Evolutionary conservation across 2,797 vertebrate genomes (phyloP), one percentile per base, ranked within the genome.

Genomic region (Chrosomus eos): DNA sequence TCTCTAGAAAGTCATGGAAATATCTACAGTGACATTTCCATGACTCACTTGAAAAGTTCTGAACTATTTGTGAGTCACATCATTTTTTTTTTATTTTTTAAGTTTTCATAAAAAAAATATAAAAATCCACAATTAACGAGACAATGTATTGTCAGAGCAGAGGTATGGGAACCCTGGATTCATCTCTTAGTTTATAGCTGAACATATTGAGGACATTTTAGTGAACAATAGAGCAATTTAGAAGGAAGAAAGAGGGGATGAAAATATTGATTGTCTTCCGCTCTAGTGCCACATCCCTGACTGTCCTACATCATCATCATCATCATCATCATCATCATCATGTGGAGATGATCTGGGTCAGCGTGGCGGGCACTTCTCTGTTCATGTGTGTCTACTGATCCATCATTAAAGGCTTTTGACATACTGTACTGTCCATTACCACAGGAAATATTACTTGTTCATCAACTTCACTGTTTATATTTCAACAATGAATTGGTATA

Each of bases 191-290:
- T 14, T 81, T 58, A 58, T 31, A 19, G 31, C 9, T 72, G n/a
- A 45, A 45, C 38, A 19, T 33, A 31, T 48, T 45, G 5, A 73
- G 38, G 19, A 19, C 38, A 19, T 64, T 51, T 21, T 51, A 11
- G 10, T 74, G 71, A 78, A 84, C 74, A 78, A 84, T 77, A 68
- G 51, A 84, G 66, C 33, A 43, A 7, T 77, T 84, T 28, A 77
- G 48, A 43, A 43, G 23, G 31, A 28, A 33, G 18, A 78, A 23
- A 55, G 3, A 2, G 31, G 33, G 60, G 13, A 58, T 48, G 55
- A 73, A 82, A 68, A 70, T 64, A 66, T 66, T 43, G 53, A 66
- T 83, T 78, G 82, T 83, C 53, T 82, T 83, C 81, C 2, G 7
- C 81, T 82, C 55, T 45, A 45, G n/a, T 62, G 55, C 26, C 38